These are phyloP conservation scores for Prionailurus viverrinus DNA, from an alignment of 2,113 vertebrate genomes.

Conservation along the genomic window DNA sequence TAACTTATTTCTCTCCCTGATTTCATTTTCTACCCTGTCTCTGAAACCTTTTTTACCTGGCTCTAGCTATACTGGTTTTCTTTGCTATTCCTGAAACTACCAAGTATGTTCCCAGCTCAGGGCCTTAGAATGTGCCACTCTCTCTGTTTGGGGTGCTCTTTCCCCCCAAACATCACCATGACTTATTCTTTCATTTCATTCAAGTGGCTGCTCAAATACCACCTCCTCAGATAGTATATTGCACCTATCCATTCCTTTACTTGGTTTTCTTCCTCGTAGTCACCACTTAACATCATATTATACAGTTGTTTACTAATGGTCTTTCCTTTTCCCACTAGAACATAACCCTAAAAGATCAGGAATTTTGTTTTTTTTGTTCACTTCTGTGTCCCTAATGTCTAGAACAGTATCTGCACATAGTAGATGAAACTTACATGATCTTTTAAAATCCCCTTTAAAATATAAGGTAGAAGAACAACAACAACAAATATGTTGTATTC, in stretches of 20 bases:
- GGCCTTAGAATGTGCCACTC: not conserved
- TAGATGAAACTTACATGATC: not conserved
- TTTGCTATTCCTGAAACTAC: not conserved
- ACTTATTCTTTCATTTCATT: not conserved
- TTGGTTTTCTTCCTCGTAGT: not conserved
- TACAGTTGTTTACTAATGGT: not conserved
- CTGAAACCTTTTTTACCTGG: not conserved
- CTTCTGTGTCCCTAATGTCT: not conserved
- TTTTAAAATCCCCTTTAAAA: conserved; percentile 43
- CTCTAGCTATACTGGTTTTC: not conserved
- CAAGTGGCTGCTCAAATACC: not conserved
- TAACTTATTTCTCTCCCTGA: not conserved
- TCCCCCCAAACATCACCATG: not conserved
- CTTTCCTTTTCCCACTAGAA: not conserved
- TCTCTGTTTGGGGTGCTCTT: not conserved
- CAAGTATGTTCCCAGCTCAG: not conserved
- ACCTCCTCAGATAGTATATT: not conserved
- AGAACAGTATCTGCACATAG: not conserved
- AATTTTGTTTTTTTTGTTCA: not conserved
- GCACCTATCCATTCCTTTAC: not conserved
- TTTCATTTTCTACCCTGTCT: not conserved
- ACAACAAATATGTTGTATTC: not conserved
- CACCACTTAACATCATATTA: not conserved
- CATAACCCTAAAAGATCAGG: not conserved
- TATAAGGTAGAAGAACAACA: not conserved